Evolutionary conservation across 2,888 invertebrate genomes (phyloP).

Genomic region (Cephalotes varians): DNA sequence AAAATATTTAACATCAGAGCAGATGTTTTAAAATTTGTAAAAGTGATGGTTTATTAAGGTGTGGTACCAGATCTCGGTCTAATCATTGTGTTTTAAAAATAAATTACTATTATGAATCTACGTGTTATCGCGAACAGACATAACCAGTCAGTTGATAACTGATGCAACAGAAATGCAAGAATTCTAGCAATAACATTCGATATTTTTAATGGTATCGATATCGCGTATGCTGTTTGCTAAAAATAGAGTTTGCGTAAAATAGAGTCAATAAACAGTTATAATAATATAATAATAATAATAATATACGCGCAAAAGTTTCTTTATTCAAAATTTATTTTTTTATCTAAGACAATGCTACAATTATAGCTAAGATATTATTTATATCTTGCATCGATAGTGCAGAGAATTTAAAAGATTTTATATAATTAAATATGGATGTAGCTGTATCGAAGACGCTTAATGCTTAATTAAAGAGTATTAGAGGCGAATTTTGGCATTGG

Average conservation of each 20-base stretch:
- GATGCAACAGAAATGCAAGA: background rate
- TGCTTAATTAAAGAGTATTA: background rate
- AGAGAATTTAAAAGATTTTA: background rate
- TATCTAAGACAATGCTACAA: background rate
- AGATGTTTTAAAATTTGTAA: background rate
- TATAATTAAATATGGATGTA: background rate
- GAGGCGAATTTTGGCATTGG: background rate
- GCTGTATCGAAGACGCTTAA: background rate
- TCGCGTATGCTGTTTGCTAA: background rate
- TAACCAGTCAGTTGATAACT: conserved; percentile 1
- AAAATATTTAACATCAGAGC: background rate
- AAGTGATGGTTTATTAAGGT: background rate
- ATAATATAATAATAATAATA: background rate
- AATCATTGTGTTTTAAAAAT: background rate
- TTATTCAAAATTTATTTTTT: background rate
- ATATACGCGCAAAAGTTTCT: background rate
- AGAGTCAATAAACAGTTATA: no score
- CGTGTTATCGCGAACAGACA: background rate
- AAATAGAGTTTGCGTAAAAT: no score
- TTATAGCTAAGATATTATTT: background rate
- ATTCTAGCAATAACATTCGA: background rate
- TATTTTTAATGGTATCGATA: background rate
- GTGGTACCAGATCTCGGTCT: background rate
- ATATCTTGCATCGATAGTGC: background rate
- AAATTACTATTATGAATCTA: background rate